Percentiles rank a stretch among this genome's conserved stretches.
phyloP scores from a whole-genome alignment of 2,113 vertebrate species.

The Toxostoma redivivum region DNA sequence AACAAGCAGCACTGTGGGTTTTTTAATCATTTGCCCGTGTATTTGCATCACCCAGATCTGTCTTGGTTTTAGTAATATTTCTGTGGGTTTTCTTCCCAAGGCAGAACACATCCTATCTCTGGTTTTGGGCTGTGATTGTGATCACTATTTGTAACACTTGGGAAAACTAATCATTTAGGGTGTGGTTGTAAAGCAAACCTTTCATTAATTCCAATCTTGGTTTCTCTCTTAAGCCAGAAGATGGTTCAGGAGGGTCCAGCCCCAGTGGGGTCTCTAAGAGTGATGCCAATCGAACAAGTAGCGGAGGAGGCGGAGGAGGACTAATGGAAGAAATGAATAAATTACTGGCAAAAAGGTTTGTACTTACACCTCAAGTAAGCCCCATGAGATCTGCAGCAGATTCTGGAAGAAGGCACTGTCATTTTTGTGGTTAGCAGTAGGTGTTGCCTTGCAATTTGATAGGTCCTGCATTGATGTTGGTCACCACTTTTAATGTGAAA shows the following conservation, averaged over 20 bases:
- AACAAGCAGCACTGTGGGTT: background rate
- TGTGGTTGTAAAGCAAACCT: background rate
- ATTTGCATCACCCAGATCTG: background rate
- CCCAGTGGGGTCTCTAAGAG: slow-evolving; percentile 86
- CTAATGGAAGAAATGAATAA: slow-evolving; percentile 99
- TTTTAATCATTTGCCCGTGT: background rate
- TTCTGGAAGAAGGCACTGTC: background rate
- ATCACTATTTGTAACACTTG: background rate
- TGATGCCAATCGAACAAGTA: slow-evolving; percentile 92
- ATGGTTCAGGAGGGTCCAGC: slow-evolving; percentile 84
- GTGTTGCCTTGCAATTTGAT: background rate
- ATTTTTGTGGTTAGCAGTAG: background rate
- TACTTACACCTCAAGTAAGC: background rate
- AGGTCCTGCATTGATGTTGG: background rate
- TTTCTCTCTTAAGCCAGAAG: slow-evolving; percentile 84
- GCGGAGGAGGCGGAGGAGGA: slow-evolving; percentile 85
- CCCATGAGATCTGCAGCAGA: background rate
- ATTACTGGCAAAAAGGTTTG: slow-evolving; percentile 94
- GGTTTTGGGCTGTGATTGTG: background rate
- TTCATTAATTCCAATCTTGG: background rate
- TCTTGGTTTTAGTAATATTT: background rate
- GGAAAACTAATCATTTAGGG: background rate
- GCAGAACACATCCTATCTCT: background rate
- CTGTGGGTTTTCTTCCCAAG: background rate
- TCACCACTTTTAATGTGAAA: background rate